Conservation (phyloP, 2,113 vertebrate species). For the Aphyosemion australe region DNA sequence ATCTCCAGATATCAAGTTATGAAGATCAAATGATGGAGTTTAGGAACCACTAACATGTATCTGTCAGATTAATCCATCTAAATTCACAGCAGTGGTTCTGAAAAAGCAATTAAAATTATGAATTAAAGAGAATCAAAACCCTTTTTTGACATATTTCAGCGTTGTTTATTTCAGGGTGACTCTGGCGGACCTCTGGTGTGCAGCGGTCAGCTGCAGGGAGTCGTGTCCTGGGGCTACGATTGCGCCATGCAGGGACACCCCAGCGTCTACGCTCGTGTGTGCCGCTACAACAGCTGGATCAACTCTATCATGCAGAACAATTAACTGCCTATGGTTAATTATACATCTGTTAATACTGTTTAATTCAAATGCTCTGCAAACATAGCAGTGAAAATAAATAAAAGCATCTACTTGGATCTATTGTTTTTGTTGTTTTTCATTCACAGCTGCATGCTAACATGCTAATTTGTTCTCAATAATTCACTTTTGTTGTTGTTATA, state of each 20-base stretch:
- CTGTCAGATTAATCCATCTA: too few species aligned
- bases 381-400: slow-evolving; percentile 20
- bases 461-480: slow-evolving; percentile 4
- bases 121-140: too few species aligned
- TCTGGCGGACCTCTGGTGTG: slow-evolving; percentile 83
- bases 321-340: slow-evolving; percentile 40
- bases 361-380: slow-evolving; percentile 10
- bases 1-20: too few species aligned
- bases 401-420: slow-evolving; percentile 16
- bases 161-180: slow-evolving; percentile 82
- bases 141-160: too few species aligned
- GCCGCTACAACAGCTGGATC: slow-evolving; percentile 82
- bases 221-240: slow-evolving; percentile 81
- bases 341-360: neutral
- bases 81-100: too few species aligned
- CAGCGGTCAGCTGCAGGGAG: slow-evolving; percentile 74
- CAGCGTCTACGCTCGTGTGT: slow-evolving; percentile 81
- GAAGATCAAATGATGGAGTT: too few species aligned
- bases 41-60: too few species aligned
- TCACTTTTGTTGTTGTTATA: neutral
- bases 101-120: too few species aligned
- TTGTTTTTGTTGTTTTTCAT: slow-evolving; percentile 2
- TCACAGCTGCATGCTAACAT: slow-evolving; percentile 17
- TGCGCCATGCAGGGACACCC: slow-evolving; percentile 73
- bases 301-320: slow-evolving; percentile 55